Evolutionary conservation across 2,113 vertebrate genomes (phyloP), one percentile per base, ranked within the genome.

Genomic region (Hemiprocne comata): DNA sequence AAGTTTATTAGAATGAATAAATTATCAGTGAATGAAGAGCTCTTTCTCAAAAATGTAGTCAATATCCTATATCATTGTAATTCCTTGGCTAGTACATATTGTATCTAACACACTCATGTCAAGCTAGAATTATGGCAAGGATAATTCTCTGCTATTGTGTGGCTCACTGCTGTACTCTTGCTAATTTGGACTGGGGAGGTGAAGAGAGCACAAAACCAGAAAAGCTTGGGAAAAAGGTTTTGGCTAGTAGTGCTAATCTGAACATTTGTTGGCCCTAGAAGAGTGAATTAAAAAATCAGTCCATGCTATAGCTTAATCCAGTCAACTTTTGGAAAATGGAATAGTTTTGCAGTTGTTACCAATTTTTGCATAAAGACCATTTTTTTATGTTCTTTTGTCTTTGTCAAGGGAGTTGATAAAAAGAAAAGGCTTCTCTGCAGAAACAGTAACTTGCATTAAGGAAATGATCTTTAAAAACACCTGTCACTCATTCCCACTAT

Each of bases 1-100:
- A 72, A 53, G 58, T 55, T n/a, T 85, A 65, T 82, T 75, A 87
- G 40, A 91, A 87, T 31, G 5, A 85, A 50, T 72, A 95, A 97
- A 94, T 89, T 93, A 79, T 18, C 24, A 67, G 42, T 76, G 87
- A 94, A 91, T n/a, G n/a, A 40, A 44, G 28, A 72, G 21, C 17
- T 54, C 31, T 79, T 87, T 75, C 33, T 93, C 48, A 86, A 73
- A 85, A 72, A 61, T 46, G 2, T 29, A 4, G 24, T 60, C 23
- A 3, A 13, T 90, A 57, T 36, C 28, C 36, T 60, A 82, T 46
- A 61, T 73, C 6, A 29, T 12, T 89, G 48, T 44, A 26, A 77
- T 88, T 53, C 4, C 6, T 80, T 86, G 12, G 20, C 29, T 79
- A 46, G 13, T 85, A 61, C 7, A 6, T 64, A 17, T 10, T 72